A percentile compares a stretch with the other conserved stretches of the same genome.
Evolutionary conservation across 2,888 invertebrate species (phyloP).

Genomic region (Stenodera caucasica): DNA sequence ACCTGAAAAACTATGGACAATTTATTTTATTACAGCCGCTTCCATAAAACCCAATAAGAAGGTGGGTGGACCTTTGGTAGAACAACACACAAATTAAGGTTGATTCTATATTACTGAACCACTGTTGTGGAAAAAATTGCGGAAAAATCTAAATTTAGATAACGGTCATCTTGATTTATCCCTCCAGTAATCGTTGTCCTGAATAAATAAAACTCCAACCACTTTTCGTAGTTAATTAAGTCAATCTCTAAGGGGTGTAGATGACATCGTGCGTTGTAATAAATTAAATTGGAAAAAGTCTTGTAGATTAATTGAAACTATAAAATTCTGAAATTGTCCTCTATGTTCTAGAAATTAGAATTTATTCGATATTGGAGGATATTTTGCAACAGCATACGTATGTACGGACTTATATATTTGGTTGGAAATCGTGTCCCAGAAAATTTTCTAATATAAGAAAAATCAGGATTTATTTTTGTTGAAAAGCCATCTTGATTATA

Average conservation of each 20-base stretch:
- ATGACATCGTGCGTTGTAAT: slow-evolving; percentile 15
- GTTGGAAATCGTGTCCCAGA: no score
- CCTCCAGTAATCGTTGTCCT: background rate
- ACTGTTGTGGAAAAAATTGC: background rate
- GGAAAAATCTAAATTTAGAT: background rate
- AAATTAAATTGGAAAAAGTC: slow-evolving; percentile 13
- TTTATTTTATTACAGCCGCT: no score
- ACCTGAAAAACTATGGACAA: background rate
- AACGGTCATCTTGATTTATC: background rate
- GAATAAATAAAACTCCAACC: background rate
- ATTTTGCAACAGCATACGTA: background rate
- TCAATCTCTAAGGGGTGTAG: slow-evolving; percentile 11
- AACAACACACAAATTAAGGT: background rate
- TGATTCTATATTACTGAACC: no score
- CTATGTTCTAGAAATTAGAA: background rate
- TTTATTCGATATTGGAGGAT: background rate
- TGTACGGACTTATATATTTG: no score
- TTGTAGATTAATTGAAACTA: background rate
- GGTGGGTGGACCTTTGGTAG: background rate
- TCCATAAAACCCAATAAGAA: background rate
- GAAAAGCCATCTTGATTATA: background rate
- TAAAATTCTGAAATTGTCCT: background rate
- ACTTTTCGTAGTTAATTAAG: slow-evolving; percentile 16
- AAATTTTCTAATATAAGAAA: no score
- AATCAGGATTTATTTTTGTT: background rate